Base-by-base conservation (phyloP, 2,888 invertebrate genomes). In the Pollenia angustigena region DNA sequence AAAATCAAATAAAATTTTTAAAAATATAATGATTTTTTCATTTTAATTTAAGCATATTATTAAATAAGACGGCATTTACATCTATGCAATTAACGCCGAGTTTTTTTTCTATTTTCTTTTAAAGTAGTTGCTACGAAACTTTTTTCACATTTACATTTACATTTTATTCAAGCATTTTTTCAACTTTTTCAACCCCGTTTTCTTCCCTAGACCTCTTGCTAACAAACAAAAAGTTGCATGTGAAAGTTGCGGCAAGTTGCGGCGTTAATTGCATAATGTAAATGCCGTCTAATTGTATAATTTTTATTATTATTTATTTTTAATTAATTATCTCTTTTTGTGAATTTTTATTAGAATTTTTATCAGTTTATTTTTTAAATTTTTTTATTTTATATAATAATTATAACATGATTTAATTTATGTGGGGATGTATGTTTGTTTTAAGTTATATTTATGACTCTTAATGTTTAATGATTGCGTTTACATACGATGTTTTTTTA, bases 281-380 rank as follows among this genome's bases (percentile, higher is more conserved):
- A n/a, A n/a, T n/a, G n/a, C n/a, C n/a, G n/a, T n/a, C n/a, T n/a
- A 75, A 32, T 12, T 72, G 11, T 23, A 46, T 32, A 42, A 4
- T 23, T 46, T 12, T 64, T 52, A 52, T 74, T 71, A 56, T 40
- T 48, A 44, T 42, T 74, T 71, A 48, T 40, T 48, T 50, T 42
- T 68, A 50, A 23, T 62, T 44, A 42, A 71, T 60, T 82, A 66
- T 78, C 76, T 64, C 50, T 72, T 86, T 85, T 80, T 71, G 64
- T 76, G 80, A 85, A 71, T 81, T 85, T 81, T 46, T 75, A 79
- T 10, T 69, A 60, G 46, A 78, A 4, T 66, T 14, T 75, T 88
- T 87, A 4, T 89, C 89, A 90, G 76, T 85, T 85, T 88, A 78
- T 82, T 82, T 87, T 84, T 88, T 89, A 79, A 81, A 89, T 87